Conservation (phyloP, 2,797 vertebrate genomes). For the Sarcoramphus papa region DNA sequence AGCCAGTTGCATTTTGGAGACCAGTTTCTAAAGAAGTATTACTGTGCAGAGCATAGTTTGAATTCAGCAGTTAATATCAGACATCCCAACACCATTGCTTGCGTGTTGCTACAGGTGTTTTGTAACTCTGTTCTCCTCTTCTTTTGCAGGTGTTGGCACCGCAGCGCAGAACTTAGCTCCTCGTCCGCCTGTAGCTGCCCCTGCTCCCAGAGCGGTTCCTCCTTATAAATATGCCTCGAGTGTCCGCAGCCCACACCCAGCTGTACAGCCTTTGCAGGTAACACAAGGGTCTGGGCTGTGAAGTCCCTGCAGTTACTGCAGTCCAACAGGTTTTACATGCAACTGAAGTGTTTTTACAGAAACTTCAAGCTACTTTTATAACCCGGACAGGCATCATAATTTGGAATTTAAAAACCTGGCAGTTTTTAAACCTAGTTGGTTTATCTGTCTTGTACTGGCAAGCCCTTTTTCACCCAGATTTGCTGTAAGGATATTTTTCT, state of each 20-base stretch:
- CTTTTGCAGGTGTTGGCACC: conserved; percentile 69
- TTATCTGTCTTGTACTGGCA: background rate
- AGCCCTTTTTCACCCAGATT: background rate
- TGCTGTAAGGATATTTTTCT: background rate
- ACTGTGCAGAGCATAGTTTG: background rate
- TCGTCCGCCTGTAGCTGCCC: conserved; percentile 83
- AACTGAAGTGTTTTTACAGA: background rate
- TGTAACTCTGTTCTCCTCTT: background rate
- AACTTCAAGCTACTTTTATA: background rate
- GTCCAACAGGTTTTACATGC: background rate
- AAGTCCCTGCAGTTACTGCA: background rate
- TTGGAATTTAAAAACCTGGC: background rate
- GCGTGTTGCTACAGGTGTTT: background rate
- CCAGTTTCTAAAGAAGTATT: background rate
- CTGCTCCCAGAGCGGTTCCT: conserved; percentile 86
- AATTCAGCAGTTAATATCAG: background rate
- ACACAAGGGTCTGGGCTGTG: background rate
- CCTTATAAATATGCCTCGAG: conserved; percentile 93
- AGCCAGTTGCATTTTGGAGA: background rate
- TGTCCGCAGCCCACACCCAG: conserved; percentile 90
- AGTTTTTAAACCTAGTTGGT: background rate
- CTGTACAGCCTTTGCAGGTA: conserved; percentile 93
- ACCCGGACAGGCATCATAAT: background rate
- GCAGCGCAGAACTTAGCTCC: conserved; percentile 84
- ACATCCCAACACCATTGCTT: background rate